phyloP scores from a whole-genome alignment of 2,888 invertebrate genomes.

The Ophioninae sp. region DNA sequence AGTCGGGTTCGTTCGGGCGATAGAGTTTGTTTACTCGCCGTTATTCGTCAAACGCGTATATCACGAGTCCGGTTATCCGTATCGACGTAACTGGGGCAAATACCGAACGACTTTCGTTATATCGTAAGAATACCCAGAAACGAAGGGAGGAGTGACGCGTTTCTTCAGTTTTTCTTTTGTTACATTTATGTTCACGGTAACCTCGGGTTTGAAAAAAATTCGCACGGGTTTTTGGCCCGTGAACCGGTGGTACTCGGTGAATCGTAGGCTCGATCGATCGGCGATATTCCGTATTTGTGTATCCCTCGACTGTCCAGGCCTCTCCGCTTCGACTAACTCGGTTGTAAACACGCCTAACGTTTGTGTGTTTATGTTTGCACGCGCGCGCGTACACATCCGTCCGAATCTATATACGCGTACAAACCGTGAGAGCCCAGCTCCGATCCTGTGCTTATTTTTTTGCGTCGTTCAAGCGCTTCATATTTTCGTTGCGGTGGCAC shows the following conservation, averaged over 20 bases:
- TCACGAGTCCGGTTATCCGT: no score
- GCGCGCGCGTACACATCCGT: constrained; percentile 29
- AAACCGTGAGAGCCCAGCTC: no score
- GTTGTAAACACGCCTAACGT: constrained; percentile 25
- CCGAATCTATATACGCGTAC: neutral
- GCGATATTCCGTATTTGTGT: constrained; percentile 48
- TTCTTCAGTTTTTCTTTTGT: neutral
- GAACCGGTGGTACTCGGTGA: constrained; percentile 41
- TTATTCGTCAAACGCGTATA: no score
- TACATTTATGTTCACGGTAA: neutral
- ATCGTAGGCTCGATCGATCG: constrained; percentile 61
- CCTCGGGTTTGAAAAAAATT: constrained; percentile 15
- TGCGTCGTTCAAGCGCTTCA: no score
- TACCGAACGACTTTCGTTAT: no score
- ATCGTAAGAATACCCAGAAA: no score
- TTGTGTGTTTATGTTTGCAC: no score
- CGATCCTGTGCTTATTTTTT: no score
- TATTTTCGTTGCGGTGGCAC: no score
- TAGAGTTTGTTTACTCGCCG: no score
- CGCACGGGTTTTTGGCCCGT: constrained; percentile 44
- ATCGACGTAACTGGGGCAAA: no score
- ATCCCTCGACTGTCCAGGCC: constrained; percentile 1
- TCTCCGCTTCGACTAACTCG: constrained; percentile 33
- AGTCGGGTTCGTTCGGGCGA: no score
- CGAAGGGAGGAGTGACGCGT: neutral